phyloP scores from a whole-genome alignment of 2,888 invertebrate genomes.

The Seladonia tumulorum region DNA sequence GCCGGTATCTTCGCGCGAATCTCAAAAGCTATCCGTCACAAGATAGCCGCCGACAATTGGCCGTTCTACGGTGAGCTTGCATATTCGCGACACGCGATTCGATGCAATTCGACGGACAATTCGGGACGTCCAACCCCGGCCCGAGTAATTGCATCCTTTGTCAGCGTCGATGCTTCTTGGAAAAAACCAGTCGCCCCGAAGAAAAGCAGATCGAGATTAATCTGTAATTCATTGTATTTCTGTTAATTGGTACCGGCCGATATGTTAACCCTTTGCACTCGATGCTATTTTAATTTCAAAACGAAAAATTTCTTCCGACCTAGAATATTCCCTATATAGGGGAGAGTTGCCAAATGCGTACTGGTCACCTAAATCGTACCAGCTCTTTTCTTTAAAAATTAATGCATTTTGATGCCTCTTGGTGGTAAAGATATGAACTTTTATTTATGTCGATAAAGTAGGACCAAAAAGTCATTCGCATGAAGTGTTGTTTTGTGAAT shows the following conservation, averaged over 20 bases:
- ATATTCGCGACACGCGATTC: constrained; percentile 57
- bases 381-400: too few relatives aligned
- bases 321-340: too few relatives aligned
- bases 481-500: too few relatives aligned
- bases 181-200: not conserved
- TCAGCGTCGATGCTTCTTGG: not conserved
- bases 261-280: too few relatives aligned
- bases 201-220: not conserved
- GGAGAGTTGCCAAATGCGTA: too few relatives aligned
- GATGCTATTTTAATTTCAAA: too few relatives aligned
- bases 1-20: constrained; percentile 68
- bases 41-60: constrained; percentile 63
- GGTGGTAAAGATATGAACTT: too few relatives aligned
- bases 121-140: not conserved
- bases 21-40: constrained; percentile 61
- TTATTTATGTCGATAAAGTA: too few relatives aligned
- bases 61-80: constrained; percentile 70
- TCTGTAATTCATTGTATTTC: not conserved
- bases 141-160: constrained; percentile 22
- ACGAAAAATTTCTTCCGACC: too few relatives aligned
- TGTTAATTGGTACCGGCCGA: not conserved
- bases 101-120: constrained; percentile 44
- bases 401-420: too few relatives aligned
- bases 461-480: too few relatives aligned
- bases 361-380: too few relatives aligned